Percentiles rank a stretch among this genome's conserved stretches.
Evolutionary conservation across 2,888 invertebrate species (phyloP).

Genomic region (Horisme vitalbata): DNA sequence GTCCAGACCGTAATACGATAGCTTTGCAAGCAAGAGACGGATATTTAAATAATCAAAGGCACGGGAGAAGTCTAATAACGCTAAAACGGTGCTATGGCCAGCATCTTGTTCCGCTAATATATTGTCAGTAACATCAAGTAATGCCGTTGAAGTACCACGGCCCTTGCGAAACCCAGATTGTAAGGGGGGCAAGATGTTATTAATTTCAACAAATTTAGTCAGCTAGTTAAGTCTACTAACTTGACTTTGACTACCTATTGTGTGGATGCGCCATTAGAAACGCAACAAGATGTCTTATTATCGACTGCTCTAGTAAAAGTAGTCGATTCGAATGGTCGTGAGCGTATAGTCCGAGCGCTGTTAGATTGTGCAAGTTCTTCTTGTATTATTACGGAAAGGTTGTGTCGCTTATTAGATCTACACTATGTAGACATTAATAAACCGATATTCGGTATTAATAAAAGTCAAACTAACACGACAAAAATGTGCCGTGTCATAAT

Average conservation of each 20-base stretch:
- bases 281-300: conserved; percentile 6
- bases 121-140: too few relatives aligned
- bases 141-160: too few relatives aligned
- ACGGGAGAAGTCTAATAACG: too few relatives aligned
- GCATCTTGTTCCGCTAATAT: too few relatives aligned
- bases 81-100: too few relatives aligned
- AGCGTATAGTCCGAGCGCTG: conserved; percentile 13
- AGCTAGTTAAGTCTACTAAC: too few relatives aligned
- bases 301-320: conserved; percentile 19
- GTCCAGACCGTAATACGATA: too few relatives aligned
- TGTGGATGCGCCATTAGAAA: neutral
- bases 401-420: neutral
- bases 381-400: conserved; percentile 5
- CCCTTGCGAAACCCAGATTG: too few relatives aligned
- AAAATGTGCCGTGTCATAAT: conserved; percentile 4
- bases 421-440: neutral
- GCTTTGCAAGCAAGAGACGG: too few relatives aligned
- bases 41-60: too few relatives aligned
- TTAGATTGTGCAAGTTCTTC: conserved; percentile 13
- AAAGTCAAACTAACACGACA: conserved; percentile 6
- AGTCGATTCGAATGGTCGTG: conserved; percentile 11
- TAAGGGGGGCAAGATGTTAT: too few relatives aligned
- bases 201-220: too few relatives aligned
- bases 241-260: conserved; percentile 2
- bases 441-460: conserved; percentile 5